These are phyloP conservation scores for Nipponia nippon DNA, from an alignment of 2,113 vertebrate genomes.

Conservation along the genomic window DNA sequence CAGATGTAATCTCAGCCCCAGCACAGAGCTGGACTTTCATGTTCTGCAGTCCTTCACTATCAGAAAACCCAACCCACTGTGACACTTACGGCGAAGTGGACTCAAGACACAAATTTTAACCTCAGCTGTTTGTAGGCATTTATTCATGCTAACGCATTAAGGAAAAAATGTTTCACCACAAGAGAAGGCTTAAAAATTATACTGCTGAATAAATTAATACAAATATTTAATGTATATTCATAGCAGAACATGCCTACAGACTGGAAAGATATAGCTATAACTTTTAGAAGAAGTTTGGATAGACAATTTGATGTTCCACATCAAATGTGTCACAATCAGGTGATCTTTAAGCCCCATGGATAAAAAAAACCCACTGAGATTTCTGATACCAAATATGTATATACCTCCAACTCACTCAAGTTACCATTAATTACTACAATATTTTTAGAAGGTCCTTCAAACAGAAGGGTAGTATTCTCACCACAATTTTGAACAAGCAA, in stretches of 20 bases:
- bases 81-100: not conserved
- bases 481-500: not conserved
- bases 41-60: not conserved
- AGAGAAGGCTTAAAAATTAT: not conserved
- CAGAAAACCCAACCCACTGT: not conserved
- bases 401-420: not conserved
- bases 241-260: not conserved
- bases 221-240: not conserved
- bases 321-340: not conserved
- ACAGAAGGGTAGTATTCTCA: not conserved
- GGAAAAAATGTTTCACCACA: not conserved
- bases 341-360: not conserved
- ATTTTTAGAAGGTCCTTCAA: conserved; percentile 35
- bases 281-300: not conserved
- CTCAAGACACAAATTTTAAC: not conserved
- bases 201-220: not conserved
- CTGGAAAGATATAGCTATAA: not conserved
- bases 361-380: no score
- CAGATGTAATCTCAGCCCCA: conserved; percentile 47
- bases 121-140: not conserved
- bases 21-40: conserved; percentile 46
- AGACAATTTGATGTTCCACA: not conserved
- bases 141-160: not conserved
- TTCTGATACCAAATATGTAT: not conserved
- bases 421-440: not conserved